These are phyloP conservation scores for Julus scanicus DNA, from an alignment of 2,888 invertebrate genomes.

Conservation along the genomic window DNA sequence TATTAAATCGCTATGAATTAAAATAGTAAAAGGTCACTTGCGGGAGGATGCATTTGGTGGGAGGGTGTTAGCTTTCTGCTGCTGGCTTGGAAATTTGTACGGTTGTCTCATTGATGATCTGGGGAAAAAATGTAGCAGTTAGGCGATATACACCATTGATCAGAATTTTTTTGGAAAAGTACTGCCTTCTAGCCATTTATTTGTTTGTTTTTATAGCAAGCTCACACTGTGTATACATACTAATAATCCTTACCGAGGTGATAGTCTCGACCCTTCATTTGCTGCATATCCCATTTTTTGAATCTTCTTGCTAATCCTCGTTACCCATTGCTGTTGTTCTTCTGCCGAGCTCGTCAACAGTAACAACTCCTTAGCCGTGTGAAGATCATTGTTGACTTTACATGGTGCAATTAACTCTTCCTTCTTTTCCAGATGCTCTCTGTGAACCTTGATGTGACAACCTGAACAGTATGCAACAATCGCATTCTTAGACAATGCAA, in stretches of 20 bases:
- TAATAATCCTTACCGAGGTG: slow-evolving; percentile 74
- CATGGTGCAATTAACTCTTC: slow-evolving; percentile 92
- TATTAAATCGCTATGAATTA: slow-evolving; percentile 8
- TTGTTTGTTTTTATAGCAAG: neutral
- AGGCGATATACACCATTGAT: too few relatives aligned
- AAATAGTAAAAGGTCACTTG: slow-evolving; percentile 46
- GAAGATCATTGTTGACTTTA: slow-evolving; percentile 95
- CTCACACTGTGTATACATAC: neutral
- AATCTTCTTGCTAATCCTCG: slow-evolving; percentile 88
- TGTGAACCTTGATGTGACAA: slow-evolving; percentile 96
- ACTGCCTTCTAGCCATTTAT: too few relatives aligned
- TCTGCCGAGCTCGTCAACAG: slow-evolving; percentile 85
- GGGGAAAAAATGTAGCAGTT: slow-evolving; percentile 1
- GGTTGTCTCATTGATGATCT: slow-evolving; percentile 57
- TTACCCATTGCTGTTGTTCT: slow-evolving; percentile 94
- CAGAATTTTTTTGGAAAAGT: too few relatives aligned
- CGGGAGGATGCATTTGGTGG: slow-evolving; percentile 51
- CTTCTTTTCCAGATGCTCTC: slow-evolving; percentile 90
- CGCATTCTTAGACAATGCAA: neutral
- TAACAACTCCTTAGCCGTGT: slow-evolving; percentile 91
- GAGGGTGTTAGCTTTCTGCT: slow-evolving; percentile 57
- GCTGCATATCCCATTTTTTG: slow-evolving; percentile 93
- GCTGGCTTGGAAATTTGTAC: slow-evolving; percentile 54
- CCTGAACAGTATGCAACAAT: slow-evolving; percentile 70
- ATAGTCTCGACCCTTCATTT: slow-evolving; percentile 79